A percentile compares a stretch with the other conserved stretches of the same genome.
Conservation (phyloP, 1,140 invertebrate species). For the Zaprionus africanus region DNA sequence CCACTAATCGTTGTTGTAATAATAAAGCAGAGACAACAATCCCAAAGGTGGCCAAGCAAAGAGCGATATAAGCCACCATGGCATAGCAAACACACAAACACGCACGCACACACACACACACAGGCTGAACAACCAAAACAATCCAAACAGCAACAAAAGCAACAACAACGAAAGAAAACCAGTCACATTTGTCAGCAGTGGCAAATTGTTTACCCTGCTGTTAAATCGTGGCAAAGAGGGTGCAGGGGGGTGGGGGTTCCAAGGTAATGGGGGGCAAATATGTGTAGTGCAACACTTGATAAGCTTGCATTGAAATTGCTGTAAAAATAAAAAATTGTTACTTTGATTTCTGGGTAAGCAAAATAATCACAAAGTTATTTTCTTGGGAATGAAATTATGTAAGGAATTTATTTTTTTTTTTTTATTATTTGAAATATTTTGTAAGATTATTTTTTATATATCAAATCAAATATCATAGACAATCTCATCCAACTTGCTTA, state of each 20-base stretch:
- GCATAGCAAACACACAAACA: background rate
- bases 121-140: constrained; percentile 1
- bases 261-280: background rate
- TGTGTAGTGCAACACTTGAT: constrained; percentile 13
- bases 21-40: constrained; percentile 42
- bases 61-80: constrained; percentile 2
- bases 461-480: too few relatives aligned
- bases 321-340: too few relatives aligned
- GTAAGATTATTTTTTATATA: too few relatives aligned
- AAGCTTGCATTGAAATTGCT: constrained; percentile 1
- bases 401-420: too few relatives aligned
- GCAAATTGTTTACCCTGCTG: background rate
- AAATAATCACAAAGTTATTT: background rate
- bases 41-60: constrained; percentile 18
- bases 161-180: background rate
- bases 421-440: too few relatives aligned
- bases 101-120: constrained; percentile 15
- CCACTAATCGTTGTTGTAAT: constrained; percentile 36
- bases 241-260: background rate
- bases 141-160: background rate
- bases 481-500: background rate
- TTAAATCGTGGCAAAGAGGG: background rate
- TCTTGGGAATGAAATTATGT: too few relatives aligned
- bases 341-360: background rate
- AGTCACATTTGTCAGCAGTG: background rate